Evolutionary conservation across 2,113 vertebrate genomes (phyloP).

Genomic region (Scolopax mira): DNA sequence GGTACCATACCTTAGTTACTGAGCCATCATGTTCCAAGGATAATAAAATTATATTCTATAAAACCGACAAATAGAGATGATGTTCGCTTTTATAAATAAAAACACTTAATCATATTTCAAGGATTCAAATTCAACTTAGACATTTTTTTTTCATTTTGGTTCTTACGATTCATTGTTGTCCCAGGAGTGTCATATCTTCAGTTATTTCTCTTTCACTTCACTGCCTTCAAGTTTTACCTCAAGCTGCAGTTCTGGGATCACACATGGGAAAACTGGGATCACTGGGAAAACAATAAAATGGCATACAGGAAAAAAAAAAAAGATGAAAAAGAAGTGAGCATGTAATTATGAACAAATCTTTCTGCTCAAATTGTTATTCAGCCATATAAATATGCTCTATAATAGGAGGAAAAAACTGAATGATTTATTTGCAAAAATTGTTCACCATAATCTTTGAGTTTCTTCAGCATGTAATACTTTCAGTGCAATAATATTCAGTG

Average conservation of each 20-base stretch:
- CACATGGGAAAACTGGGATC: too few relatives aligned
- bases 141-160: not conserved
- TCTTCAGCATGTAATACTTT: not conserved
- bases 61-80: not conserved
- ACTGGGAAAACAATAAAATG: not conserved
- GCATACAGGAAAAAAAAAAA: not conserved
- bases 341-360: not conserved
- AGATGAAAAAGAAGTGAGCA: not conserved
- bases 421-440: not conserved
- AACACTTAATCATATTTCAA: not conserved
- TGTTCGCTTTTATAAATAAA: not conserved
- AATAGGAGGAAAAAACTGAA: not conserved
- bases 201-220: not conserved
- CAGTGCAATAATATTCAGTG: not conserved
- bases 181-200: not conserved
- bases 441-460: not conserved
- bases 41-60: not conserved
- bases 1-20: not conserved
- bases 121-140: not conserved
- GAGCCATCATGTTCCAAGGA: not conserved
- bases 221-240: not conserved
- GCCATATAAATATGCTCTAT: not conserved
- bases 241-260: not conserved
- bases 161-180: not conserved
- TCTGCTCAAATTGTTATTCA: not conserved